Evolutionary conservation across 2,888 invertebrate genomes (phyloP).

Genomic region (Mimachlamys varia): DNA sequence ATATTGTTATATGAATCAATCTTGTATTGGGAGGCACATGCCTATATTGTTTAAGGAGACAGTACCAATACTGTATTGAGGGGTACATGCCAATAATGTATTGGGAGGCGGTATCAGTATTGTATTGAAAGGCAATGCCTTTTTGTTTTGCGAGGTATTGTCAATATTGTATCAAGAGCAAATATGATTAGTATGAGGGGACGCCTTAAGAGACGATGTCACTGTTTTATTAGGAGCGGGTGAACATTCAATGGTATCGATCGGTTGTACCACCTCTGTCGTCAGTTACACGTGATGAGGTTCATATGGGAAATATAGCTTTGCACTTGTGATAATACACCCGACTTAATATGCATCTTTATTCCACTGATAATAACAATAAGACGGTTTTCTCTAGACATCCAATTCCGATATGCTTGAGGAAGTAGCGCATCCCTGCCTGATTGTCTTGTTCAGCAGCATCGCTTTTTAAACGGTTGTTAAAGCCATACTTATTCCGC

Average conservation of each 20-base stretch:
- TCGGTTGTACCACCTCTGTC: not conserved
- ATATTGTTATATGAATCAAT: too few relatives aligned
- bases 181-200: too few relatives aligned
- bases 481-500: not conserved
- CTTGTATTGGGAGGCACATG: too few relatives aligned
- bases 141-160: too few relatives aligned
- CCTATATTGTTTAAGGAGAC: too few relatives aligned
- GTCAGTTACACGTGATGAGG: not conserved
- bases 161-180: too few relatives aligned
- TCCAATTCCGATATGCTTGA: not conserved
- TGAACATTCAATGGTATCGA: not conserved
- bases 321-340: not conserved
- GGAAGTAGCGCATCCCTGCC: not conserved
- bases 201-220: too few relatives aligned
- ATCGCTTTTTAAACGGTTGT: slow-evolving; percentile 31
- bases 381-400: not conserved
- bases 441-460: not conserved
- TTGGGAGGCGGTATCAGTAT: too few relatives aligned
- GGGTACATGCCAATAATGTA: too few relatives aligned
- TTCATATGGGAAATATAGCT: not conserved
- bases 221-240: too few relatives aligned
- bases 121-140: too few relatives aligned
- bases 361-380: not conserved
- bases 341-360: not conserved
- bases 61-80: too few relatives aligned